Evolutionary conservation across 2,797 vertebrate species (phyloP).

Genomic region (Myotis findleyi): DNA sequence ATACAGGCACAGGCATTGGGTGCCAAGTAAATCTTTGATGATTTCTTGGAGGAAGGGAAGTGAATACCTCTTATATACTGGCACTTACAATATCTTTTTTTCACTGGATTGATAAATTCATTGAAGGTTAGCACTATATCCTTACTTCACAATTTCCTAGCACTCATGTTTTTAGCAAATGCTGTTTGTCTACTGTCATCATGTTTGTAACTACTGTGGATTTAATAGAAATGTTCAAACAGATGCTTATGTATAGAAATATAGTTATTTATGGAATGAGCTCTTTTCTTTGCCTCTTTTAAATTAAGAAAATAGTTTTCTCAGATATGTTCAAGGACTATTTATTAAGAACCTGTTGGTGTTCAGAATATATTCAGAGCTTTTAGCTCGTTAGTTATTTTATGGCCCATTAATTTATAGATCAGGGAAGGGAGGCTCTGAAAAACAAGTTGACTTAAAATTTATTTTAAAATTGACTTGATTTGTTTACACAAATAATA

Average conservation of each 20-base stretch:
- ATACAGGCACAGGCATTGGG: not conserved
- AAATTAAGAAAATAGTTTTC: conserved; percentile 31
- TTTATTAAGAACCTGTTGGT: conserved; percentile 26
- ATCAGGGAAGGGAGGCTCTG: conserved; percentile 36
- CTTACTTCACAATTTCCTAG: not conserved
- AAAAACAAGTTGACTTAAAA: conserved; percentile 19
- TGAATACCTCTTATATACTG: not conserved
- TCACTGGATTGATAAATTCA: not conserved
- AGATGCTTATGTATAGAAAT: not conserved
- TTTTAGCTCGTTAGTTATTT: conserved; percentile 2
- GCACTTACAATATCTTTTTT: not conserved
- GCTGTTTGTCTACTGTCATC: not conserved
- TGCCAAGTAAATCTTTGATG: not conserved
- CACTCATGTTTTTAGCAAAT: not conserved
- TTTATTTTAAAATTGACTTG: not conserved
- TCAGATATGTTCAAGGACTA: not conserved
- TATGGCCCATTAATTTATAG: not conserved
- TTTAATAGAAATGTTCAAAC: conserved; percentile 10
- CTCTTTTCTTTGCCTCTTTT: not conserved
- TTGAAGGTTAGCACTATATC: not conserved
- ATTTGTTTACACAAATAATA: conserved; percentile 25
- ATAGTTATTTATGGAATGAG: not conserved
- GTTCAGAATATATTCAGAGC: not conserved
- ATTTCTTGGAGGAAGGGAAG: not conserved
- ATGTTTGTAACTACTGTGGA: not conserved